Conservation (phyloP, 2,888 invertebrate genomes). For the Ecliptopera silaceata region DNA sequence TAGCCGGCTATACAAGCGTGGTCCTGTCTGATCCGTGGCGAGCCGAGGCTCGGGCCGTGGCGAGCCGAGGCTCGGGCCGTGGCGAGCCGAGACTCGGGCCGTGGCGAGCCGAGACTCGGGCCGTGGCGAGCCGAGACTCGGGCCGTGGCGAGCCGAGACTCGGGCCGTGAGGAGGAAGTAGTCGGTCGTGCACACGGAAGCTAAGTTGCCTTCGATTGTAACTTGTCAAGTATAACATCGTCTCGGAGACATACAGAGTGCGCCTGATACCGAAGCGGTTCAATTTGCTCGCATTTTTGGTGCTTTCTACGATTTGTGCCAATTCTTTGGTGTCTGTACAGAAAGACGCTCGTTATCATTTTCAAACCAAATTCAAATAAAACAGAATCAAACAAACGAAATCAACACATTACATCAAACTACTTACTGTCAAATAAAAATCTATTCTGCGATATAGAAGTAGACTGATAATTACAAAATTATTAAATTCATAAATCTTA, state of each 20-base stretch:
- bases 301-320: conserved; percentile 62
- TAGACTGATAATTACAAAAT: neutral
- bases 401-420: neutral
- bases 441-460: neutral
- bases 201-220: conserved; percentile 22
- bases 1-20: conserved; percentile 39
- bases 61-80: too few relatives aligned
- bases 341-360: conserved; percentile 34
- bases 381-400: conserved; percentile 10
- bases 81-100: too few relatives aligned
- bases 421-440: neutral
- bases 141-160: too few relatives aligned
- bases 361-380: conserved; percentile 36
- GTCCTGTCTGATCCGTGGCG: conserved; percentile 26
- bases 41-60: too few relatives aligned
- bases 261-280: conserved; percentile 53
- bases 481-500: too few relatives aligned
- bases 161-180: too few relatives aligned
- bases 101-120: too few relatives aligned
- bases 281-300: conserved; percentile 48
- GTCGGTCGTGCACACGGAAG: conserved; percentile 31
- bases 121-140: too few relatives aligned
- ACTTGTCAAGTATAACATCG: conserved; percentile 1
- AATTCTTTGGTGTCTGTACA: conserved; percentile 62
- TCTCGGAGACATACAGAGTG: conserved; percentile 42